Evolutionary conservation across 2,113 vertebrate species (phyloP).

Genomic region (Corythornis vintsioides): DNA sequence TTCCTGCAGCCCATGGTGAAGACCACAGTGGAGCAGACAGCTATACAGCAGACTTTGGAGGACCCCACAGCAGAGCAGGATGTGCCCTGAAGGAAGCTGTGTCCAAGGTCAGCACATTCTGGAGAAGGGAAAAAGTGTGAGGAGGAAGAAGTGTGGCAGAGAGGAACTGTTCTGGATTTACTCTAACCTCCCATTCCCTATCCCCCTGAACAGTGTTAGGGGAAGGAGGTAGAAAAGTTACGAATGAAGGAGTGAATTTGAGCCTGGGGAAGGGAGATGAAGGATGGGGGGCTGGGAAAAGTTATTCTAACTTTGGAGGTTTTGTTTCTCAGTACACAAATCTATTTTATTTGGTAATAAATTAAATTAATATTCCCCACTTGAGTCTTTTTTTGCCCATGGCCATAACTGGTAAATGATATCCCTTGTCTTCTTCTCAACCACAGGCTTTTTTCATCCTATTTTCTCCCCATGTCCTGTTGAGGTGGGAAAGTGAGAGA

Average conservation of each 20-base stretch:
- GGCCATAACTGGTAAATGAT: not conserved
- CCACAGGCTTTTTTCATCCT: not conserved
- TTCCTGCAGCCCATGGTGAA: not conserved
- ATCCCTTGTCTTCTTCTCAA: not conserved
- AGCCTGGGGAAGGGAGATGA: not conserved
- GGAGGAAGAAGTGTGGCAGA: not conserved
- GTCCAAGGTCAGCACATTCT: not conserved
- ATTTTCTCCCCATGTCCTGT: not conserved
- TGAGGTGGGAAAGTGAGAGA: not conserved
- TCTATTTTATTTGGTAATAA: not conserved
- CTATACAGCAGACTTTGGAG: not conserved
- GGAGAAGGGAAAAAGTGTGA: not conserved
- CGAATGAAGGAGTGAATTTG: not conserved
- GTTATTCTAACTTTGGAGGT: not conserved
- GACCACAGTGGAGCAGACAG: not conserved
- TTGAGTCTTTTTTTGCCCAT: not conserved
- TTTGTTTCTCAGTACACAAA: not conserved
- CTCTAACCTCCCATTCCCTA: not conserved
- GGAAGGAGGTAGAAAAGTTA: not conserved
- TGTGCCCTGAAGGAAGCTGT: not conserved
- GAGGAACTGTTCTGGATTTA: not conserved
- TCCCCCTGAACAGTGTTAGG: not conserved
- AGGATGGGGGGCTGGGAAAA: not conserved
- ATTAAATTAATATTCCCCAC: not conserved
- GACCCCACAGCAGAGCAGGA: not conserved